Evolutionary conservation across 2,888 invertebrate genomes (phyloP), one percentile per base, ranked within the genome.

Genomic region (Lacanobia oleracea): DNA sequence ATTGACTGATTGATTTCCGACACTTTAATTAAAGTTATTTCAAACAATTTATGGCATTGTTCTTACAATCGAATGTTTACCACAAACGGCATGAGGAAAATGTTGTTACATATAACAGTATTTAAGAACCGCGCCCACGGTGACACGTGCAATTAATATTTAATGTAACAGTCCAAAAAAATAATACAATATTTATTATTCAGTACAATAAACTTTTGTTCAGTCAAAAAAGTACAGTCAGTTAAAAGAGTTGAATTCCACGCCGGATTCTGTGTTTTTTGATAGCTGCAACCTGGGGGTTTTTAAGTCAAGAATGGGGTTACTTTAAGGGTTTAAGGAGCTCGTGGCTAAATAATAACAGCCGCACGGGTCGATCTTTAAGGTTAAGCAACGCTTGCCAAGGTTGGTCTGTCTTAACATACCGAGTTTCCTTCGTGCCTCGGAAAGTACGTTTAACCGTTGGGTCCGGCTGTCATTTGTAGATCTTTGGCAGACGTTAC

Each of bases 51-150:
- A 6, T 33, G 16, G 14, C 60, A 48, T 21, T 27, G 7, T 67
- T 12, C 40, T 21, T 21, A 23, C 59, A 57, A 0, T 61, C 14
- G 33, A 48, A 69, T 69, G 45, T 27, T 8, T 16, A 37, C 54
- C 48, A 71, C 61, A 8, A 27, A 12, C 8, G 1, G 12, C 5
- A 72, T 43, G 48, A 82, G 82, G 80, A 82, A 73, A 80, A 78
- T 18, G 0, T 10, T 27, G 23, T 64, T 33, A 21, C 12, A 40
- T 45, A 57, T 27, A 71, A 62, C 72, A 63, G 40, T 72, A 59
- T 27, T 48, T 57, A 12, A 43, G 33, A 50, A 62, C 10, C 43
- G 18, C 48, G 51, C 33, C 16, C 51, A 21, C 12, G 12, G 62
- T 16, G 16, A 40, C 72, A 57, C 75, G 74, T 61, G 21, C 12